phyloP scores from a whole-genome alignment of 2,797 vertebrate species.

The Danio choprae region DNA sequence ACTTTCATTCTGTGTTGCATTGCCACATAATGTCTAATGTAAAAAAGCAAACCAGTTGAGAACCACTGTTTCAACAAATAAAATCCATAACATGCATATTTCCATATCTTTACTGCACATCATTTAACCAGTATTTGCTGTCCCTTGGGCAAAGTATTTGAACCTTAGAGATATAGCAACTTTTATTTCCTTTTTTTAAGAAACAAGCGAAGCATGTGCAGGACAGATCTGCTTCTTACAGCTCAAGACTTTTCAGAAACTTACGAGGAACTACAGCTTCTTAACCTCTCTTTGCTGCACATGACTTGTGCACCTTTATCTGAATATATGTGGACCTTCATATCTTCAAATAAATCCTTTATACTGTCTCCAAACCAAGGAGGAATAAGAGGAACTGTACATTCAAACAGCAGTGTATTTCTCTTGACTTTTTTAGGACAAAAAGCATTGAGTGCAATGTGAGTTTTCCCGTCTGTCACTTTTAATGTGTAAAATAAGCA shows the following conservation, averaged over 20 bases:
- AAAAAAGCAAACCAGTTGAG: constrained; percentile 24
- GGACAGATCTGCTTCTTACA: background rate
- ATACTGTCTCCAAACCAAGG: constrained; percentile 32
- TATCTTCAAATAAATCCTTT: constrained; percentile 56
- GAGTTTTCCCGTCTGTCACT: constrained; percentile 73
- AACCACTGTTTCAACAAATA: background rate
- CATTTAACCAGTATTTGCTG: constrained; percentile 17
- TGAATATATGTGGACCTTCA: constrained; percentile 64
- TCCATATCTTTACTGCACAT: constrained; percentile 17
- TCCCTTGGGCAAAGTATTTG: background rate
- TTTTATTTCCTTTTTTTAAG: background rate
- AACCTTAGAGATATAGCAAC: background rate
- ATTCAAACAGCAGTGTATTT: constrained; percentile 46
- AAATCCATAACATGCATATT: constrained; percentile 4
- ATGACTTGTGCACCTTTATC: constrained; percentile 52
- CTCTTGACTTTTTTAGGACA: constrained; percentile 56
- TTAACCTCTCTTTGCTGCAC: constrained; percentile 13
- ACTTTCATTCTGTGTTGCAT: background rate
- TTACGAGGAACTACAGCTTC: constrained; percentile 14
- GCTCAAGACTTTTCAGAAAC: constrained; percentile 7
- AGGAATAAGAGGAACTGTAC: constrained; percentile 30
- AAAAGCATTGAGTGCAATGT: constrained; percentile 74
- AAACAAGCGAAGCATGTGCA: background rate
- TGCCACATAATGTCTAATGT: background rate
- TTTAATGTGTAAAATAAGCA: constrained; percentile 57